Conservation (phyloP, 2,888 invertebrate genomes). For the Diachrysia chrysitis region DNA sequence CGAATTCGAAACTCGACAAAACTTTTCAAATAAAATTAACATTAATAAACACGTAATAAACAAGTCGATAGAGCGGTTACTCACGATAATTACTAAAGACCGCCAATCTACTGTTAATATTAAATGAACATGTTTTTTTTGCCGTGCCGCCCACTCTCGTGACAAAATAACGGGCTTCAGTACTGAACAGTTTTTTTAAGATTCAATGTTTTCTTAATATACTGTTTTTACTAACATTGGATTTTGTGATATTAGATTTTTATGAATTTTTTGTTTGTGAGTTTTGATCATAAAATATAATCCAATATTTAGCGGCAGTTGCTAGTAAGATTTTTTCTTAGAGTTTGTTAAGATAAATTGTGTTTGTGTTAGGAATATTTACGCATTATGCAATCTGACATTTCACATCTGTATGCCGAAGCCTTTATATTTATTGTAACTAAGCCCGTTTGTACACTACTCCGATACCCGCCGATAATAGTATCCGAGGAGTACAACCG, state of each 20-base stretch:
- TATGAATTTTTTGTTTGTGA: too few species aligned
- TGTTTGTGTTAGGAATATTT: too few species aligned
- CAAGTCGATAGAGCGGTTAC: slow-evolving; percentile 63
- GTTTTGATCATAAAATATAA: too few species aligned
- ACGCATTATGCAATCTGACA: too few species aligned
- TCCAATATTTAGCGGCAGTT: too few species aligned
- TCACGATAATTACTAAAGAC: slow-evolving; percentile 63
- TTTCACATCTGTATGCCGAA: too few species aligned
- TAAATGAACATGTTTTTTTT: slow-evolving; percentile 64
- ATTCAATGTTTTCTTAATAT: slow-evolving; percentile 17
- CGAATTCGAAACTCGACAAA: slow-evolving; percentile 7
- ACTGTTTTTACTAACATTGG: slow-evolving; percentile 10
- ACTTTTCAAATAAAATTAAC: slow-evolving; percentile 28
- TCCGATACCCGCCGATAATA: too few species aligned
- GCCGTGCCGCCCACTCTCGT: slow-evolving; percentile 58
- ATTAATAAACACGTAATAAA: slow-evolving; percentile 66
- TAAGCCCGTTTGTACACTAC: too few species aligned
- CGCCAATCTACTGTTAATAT: slow-evolving; percentile 66
- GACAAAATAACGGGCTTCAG: slow-evolving; percentile 48
- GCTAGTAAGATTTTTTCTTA: too few species aligned
- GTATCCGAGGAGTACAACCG: too few species aligned
- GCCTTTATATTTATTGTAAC: too few species aligned
- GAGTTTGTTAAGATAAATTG: too few species aligned
- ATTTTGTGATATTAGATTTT: neutral
- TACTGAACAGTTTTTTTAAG: slow-evolving; percentile 10